Evolutionary conservation across 2,113 vertebrate species (phyloP).

Genomic region (Laticauda colubrina): DNA sequence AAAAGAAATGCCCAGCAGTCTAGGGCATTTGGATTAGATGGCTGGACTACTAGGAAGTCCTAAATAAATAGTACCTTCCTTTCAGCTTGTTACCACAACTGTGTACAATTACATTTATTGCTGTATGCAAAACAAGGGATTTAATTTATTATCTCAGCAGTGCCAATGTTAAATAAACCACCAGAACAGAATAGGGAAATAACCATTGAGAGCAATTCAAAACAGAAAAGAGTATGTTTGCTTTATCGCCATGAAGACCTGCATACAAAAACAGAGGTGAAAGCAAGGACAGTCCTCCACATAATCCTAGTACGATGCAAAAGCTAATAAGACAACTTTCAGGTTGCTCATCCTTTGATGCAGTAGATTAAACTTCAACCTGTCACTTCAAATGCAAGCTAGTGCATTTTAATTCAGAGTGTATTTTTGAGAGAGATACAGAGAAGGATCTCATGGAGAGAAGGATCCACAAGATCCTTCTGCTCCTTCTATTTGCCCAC

Average conservation of each 20-base stretch:
- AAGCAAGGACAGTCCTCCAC: not conserved
- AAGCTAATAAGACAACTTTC: not conserved
- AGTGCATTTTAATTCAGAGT: not conserved
- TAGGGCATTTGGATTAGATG: slow-evolving; percentile 22
- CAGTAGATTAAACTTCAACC: not conserved
- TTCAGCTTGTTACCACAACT: slow-evolving; percentile 23
- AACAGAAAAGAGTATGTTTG: not conserved
- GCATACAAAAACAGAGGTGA: not conserved
- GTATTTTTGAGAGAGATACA: not conserved
- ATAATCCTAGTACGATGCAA: not conserved
- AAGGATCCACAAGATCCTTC: not conserved
- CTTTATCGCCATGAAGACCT: not conserved
- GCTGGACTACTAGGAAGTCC: not conserved
- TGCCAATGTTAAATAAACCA: not conserved
- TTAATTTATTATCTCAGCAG: slow-evolving; percentile 4
- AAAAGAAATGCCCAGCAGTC: slow-evolving; percentile 31
- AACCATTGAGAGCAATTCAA: not conserved
- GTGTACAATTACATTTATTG: slow-evolving; percentile 6
- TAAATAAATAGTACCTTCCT: slow-evolving; percentile 24
- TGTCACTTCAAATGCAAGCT: not conserved
- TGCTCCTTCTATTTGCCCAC: not conserved
- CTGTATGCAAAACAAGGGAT: slow-evolving; percentile 27
- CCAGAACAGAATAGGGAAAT: not conserved
- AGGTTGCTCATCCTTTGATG: not conserved
- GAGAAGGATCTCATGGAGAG: not conserved